Conservation (phyloP, 2,113 vertebrate species). For the Empidonax alnorum region DNA sequence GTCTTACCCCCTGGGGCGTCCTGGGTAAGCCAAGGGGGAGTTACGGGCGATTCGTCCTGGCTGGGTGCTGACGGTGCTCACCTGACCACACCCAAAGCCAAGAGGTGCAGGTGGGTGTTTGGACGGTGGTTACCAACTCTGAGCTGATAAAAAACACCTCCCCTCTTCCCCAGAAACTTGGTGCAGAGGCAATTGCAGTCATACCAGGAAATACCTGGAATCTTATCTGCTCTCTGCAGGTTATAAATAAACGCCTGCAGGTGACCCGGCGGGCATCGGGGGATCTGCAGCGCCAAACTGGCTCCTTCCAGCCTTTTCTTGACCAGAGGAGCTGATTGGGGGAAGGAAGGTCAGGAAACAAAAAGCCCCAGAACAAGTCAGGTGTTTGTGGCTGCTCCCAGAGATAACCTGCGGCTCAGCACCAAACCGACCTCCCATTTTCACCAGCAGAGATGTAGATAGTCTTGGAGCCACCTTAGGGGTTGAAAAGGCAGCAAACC, state of each 20-base stretch:
- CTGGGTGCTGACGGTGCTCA: neutral
- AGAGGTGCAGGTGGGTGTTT: fast-evolving
- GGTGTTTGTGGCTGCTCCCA: neutral
- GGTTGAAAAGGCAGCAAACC: neutral
- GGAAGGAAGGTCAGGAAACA: neutral
- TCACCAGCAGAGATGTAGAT: neutral
- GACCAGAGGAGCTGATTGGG: neutral
- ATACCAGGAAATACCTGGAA: neutral
- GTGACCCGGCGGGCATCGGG: neutral
- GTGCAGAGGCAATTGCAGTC: neutral
- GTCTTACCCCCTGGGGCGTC: fast-evolving
- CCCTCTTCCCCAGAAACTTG: neutral
- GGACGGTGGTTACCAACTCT: too few relatives aligned
- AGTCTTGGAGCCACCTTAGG: fast-evolving
- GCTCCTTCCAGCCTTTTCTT: neutral
- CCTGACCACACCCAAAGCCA: neutral
- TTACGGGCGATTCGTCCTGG: neutral
- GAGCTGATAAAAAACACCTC: neutral
- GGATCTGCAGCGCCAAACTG: neutral
- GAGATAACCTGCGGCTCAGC: neutral
- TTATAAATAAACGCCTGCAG: neutral
- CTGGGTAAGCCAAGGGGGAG: neutral
- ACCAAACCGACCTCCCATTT: fast-evolving
- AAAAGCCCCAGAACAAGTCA: too few relatives aligned
- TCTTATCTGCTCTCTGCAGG: neutral